phyloP scores from a whole-genome alignment of 2,113 vertebrate genomes.

The Trichomycterus rosablanca region DNA sequence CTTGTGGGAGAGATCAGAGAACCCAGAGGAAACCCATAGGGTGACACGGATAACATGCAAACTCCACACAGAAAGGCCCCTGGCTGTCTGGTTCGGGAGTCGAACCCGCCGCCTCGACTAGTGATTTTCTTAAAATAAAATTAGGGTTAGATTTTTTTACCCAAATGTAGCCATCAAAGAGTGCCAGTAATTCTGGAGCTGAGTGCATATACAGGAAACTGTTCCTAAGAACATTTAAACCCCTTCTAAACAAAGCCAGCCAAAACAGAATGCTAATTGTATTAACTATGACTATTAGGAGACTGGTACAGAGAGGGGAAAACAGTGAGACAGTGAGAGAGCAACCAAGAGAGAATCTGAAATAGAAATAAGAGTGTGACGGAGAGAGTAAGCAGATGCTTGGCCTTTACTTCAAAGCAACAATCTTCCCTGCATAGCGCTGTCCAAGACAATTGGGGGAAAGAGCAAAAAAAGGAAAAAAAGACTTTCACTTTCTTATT shows the following conservation, averaged over 20 bases:
- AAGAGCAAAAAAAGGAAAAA: conserved; percentile 23
- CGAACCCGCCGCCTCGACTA: too few relatives aligned
- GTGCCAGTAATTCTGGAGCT: too few relatives aligned
- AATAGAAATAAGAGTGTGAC: conserved; percentile 6
- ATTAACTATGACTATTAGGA: conserved; percentile 21
- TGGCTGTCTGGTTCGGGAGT: too few relatives aligned
- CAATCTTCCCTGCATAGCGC: conserved; percentile 48
- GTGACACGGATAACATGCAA: too few relatives aligned
- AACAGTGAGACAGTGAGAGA: conserved; percentile 15
- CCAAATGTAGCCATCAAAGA: too few relatives aligned
- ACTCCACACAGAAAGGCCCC: too few relatives aligned
- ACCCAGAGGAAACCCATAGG: too few relatives aligned
- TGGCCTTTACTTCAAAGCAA: conserved; percentile 71
- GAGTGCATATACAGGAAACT: too few relatives aligned
- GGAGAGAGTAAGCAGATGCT: conserved; percentile 66
- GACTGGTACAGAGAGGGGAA: conserved; percentile 37
- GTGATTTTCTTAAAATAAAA: too few relatives aligned
- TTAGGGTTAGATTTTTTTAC: too few relatives aligned
- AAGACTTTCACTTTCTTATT: conserved; percentile 43
- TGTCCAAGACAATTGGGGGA: conserved; percentile 38
- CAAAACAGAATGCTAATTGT: conserved; percentile 27
- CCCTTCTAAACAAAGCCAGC: conserved; percentile 12
- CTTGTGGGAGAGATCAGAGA: too few relatives aligned
- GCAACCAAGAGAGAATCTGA: not conserved
- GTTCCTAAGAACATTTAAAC: too few relatives aligned